Evolutionary conservation across 1,140 invertebrate genomes (phyloP), one percentile per base, ranked within the genome.

Genomic region (Melipona quadrifasciata): DNA sequence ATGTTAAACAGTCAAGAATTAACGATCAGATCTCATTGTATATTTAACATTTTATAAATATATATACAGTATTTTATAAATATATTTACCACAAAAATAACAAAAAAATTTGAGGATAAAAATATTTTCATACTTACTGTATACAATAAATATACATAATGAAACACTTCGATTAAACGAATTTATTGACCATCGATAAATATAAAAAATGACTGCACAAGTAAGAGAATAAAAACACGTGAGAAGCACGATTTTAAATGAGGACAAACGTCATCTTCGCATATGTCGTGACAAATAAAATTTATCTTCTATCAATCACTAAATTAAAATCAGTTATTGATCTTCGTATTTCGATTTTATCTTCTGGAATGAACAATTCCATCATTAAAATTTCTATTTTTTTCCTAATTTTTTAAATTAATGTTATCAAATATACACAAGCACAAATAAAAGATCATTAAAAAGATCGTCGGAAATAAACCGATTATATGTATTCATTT

Each of bases 271-370:
- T 39, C 51, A 39, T n/a, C 83, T 72, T 57, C 51, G 70, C 51
- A 73, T 21, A 73, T 58, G 19, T 51, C n/a, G 31, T 24, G 51
- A 73, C n/a, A 84, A 84, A 80, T 68, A 74, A 80, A 72, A 17
- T n/a, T 84, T 73, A 72, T 85, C 72, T 55, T 14, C 17, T 67
- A 85, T 77, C 58, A 64, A 78, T 74, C 53, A 55, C 34, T 75
- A 39, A 55, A 65, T 47, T 31, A 14, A 4, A 61, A 84, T 67
- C 67, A 27, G 58, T 73, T 73, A 73, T 80, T 53, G 51, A 19
- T 53, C 53, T 78, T 19, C 1, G 31, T 27, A 14, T 12, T 5
- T 19, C 11, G 2, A 27, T 34, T 67, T 58, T 47, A 72, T 80
- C 57, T 55, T 0, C 27, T 47, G 2, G 24, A 71, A 80, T 12